A percentile compares a stretch with the other conserved stretches of the same genome.
Conservation (phyloP, 1,140 invertebrate genomes). For the Ceratina calcarata region DNA sequence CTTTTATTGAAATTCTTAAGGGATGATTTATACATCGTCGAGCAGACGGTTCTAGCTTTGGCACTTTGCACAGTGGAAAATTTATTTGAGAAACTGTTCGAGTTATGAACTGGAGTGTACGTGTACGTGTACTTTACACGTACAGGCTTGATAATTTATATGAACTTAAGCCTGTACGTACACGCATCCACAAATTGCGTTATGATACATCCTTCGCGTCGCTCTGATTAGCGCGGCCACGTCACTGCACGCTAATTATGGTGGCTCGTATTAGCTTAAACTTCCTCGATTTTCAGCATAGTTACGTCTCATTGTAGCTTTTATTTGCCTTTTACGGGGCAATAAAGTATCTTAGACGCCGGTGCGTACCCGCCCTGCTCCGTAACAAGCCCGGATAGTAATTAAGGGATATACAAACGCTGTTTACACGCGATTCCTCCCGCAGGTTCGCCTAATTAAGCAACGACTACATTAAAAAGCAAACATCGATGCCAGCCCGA, state of each 20-base stretch:
- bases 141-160: not conserved
- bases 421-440: slow-evolving; percentile 26
- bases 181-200: not conserved
- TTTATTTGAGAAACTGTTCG: no score
- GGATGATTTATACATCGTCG: no score
- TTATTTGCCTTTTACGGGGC: slow-evolving; percentile 38
- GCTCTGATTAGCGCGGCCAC: slow-evolving; percentile 41
- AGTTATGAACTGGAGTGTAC: no score
- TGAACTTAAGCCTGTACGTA: not conserved
- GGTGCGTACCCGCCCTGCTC: slow-evolving; percentile 12
- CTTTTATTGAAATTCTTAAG: no score
- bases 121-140: not conserved
- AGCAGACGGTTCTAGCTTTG: no score
- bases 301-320: slow-evolving; percentile 47
- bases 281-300: slow-evolving; percentile 48
- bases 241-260: slow-evolving; percentile 47
- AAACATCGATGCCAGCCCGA: not conserved
- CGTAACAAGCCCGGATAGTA: slow-evolving; percentile 39
- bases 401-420: slow-evolving; percentile 48
- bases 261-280: slow-evolving; percentile 45
- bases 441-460: slow-evolving; percentile 36
- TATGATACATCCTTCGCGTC: slow-evolving; percentile 31
- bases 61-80: no score
- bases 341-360: slow-evolving; percentile 46
- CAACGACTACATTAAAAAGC: slow-evolving; percentile 37